Percentiles rank a stretch among this genome's conserved stretches.
These are phyloP conservation scores for Zaprionus lineosus DNA, from an alignment of 2,888 invertebrate genomes.

Conservation along the genomic window DNA sequence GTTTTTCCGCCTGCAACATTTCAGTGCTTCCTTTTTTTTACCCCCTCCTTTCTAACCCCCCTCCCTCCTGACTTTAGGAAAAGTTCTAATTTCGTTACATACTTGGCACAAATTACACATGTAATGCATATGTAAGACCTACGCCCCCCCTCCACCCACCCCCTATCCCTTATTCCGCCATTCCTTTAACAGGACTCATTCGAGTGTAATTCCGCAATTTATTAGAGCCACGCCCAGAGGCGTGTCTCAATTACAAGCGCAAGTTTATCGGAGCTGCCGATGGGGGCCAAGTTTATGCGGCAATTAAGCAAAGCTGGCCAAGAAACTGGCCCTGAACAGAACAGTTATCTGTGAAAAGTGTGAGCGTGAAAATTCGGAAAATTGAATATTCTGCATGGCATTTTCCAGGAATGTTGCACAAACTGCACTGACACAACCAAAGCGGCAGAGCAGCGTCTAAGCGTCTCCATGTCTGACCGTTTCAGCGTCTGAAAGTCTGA, in stretches of 20 bases:
- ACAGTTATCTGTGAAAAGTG: conserved; percentile 17
- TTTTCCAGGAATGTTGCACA: conserved; percentile 30
- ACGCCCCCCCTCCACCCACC: neutral
- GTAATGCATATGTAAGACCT: conserved; percentile 71
- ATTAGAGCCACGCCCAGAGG: conserved; percentile 43
- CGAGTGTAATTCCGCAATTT: conserved; percentile 49
- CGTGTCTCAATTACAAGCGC: conserved; percentile 52
- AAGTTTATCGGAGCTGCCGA: conserved; percentile 69
- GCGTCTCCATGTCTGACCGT: too few relatives aligned
- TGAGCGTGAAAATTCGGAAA: conserved; percentile 42
- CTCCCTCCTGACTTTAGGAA: conserved; percentile 33
- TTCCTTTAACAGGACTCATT: neutral
- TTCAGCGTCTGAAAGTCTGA: too few relatives aligned
- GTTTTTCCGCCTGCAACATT: conserved; percentile 2
- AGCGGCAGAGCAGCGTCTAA: too few relatives aligned
- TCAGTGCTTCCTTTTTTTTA: conserved; percentile 31
- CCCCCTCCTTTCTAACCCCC: too few relatives aligned
- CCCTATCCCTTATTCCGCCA: neutral
- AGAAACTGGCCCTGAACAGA: conserved; percentile 19
- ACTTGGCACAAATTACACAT: conserved; percentile 71
- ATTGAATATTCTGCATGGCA: conserved; percentile 56
- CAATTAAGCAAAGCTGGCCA: conserved; percentile 63
- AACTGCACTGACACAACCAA: too few relatives aligned
- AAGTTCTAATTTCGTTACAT: conserved; percentile 73
- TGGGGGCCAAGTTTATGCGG: conserved; percentile 66